Base-by-base conservation (phyloP, 2,113 vertebrate genomes). In the Propithecus coquereli region DNA sequence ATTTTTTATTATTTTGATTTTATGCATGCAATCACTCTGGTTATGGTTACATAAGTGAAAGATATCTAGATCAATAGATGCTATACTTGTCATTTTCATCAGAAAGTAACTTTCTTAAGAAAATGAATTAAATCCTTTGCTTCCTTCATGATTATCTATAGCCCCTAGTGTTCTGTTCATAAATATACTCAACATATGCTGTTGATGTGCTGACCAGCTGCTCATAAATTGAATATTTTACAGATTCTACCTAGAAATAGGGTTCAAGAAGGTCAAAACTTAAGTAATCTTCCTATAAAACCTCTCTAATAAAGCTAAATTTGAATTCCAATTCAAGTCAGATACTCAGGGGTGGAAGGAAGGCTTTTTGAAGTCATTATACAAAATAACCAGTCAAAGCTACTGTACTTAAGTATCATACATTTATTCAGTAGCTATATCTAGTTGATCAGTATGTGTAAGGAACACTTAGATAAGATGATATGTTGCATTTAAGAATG, bases 261-360 rank as follows among this genome's bases (percentile, higher is more conserved):
- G 0, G 7, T 52, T 89, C 61, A 83, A 82, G 40, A 87, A 71
- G 34, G 13, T 93, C 18, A n/a, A 87, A 97, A 17, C 5, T 40
- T 65, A 94, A 73, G 92, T 47, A 87, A 54, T 22, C 2, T 77
- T 73, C 34, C n/a, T 71, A 40, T 61, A 63, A 89, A 94, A 84
- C 32, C 45, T 66, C 93, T 50, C 34, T 68, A 80, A 93, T 76
- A 87, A 91, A 91, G 22, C 25, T 23, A 77, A 30, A 59, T 4
- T 54, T 81, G 10, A 87, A 95, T 89, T 95, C 57, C 65, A 88
- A 43, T 89, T 95, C 68, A 89, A 82, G 20, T 79, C 50, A 91
- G 27, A 65, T 87, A 65, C n/a, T 93, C n/a, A 25, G 5, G 32
- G 86, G 16, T 93, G 22, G 63, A 94, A 66, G 45, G 5, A 54